Percentiles rank a stretch among this genome's conserved stretches.
phyloP scores from a whole-genome alignment of 2,113 vertebrate genomes.

The Anser cygnoides region DNA sequence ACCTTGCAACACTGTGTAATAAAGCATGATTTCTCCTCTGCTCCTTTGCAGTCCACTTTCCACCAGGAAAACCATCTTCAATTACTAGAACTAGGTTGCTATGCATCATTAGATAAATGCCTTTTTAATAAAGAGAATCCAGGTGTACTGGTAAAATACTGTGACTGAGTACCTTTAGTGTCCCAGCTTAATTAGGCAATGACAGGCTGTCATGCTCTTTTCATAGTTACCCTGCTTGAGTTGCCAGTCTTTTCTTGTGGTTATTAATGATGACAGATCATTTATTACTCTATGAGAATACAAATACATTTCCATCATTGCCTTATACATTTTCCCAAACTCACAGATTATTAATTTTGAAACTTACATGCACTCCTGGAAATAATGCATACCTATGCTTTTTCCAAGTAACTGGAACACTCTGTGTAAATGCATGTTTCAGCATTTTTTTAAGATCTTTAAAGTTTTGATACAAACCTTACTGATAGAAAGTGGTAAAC shows the following conservation, averaged over 20 bases:
- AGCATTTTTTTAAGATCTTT: background rate
- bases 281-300: slow-evolving; percentile 56
- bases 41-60: background rate
- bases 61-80: background rate
- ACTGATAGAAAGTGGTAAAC: background rate
- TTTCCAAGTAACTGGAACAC: background rate
- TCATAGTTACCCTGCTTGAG: slow-evolving; percentile 49
- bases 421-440: background rate
- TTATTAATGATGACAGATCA: slow-evolving; percentile 60
- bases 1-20: background rate
- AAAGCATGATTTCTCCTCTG: background rate
- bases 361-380: background rate
- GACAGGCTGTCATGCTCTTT: slow-evolving; percentile 20
- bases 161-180: slow-evolving; percentile 50
- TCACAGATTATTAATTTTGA: background rate
- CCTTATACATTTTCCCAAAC: background rate
- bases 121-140: slow-evolving; percentile 71
- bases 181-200: slow-evolving; percentile 57
- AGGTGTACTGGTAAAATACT: slow-evolving; percentile 45
- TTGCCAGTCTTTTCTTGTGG: slow-evolving; percentile 38
- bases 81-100: slow-evolving; percentile 28
- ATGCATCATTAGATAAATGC: slow-evolving; percentile 58
- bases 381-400: background rate
- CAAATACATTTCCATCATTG: slow-evolving; percentile 27
- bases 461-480: background rate